Base-by-base conservation (phyloP, 2,797 vertebrate species). In the Phoeniculus purpureus region DNA sequence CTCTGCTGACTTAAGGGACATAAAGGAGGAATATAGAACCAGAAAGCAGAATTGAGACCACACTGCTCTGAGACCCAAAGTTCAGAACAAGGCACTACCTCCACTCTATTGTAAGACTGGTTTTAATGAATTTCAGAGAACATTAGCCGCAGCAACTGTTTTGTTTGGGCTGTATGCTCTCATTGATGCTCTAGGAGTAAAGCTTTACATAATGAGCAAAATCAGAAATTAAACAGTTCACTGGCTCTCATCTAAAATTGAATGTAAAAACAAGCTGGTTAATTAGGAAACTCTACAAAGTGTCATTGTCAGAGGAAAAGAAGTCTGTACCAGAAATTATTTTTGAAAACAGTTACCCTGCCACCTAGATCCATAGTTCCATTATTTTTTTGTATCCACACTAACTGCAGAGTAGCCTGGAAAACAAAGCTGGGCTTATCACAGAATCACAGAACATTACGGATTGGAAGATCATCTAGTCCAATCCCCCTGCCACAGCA, bases 151-250 rank as follows among this genome's bases (percentile, higher is more conserved):
- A 89, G 45, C 17, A 88, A 68, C 10, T 61, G 32, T 78, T 75
- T 66, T 52, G 60, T 64, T 81, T 78, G 56, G 50, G 67, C 10
- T 84, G 56, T 55, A 19, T 37, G 25, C 61, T 92, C 50, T 88
- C 31, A 85, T 61, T 73, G 34, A 50, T 80, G 47, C 51, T 83
- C 85, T 40, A 60, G 27, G 81, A 66, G 50, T 64, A 83, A 90
- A 89, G 66, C 52, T 62, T 92, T 48, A 91, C 6, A 4, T 81
- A 85, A 83, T n/a, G 23, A 94, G 32, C 67, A 79, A 67, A 62
- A 78, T 23, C 62, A 62, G 62, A 92, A 94, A 92, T 78, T 61
- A 66, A 86, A 76, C 17, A 67, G 45, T 50, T 80, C 65, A 37
- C 64, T 70, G 60, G 13, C 16, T 72, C 66, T 66, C 56, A 78